phyloP scores from a whole-genome alignment of 2,113 vertebrate genomes.

The Ammospiza caudacuta region DNA sequence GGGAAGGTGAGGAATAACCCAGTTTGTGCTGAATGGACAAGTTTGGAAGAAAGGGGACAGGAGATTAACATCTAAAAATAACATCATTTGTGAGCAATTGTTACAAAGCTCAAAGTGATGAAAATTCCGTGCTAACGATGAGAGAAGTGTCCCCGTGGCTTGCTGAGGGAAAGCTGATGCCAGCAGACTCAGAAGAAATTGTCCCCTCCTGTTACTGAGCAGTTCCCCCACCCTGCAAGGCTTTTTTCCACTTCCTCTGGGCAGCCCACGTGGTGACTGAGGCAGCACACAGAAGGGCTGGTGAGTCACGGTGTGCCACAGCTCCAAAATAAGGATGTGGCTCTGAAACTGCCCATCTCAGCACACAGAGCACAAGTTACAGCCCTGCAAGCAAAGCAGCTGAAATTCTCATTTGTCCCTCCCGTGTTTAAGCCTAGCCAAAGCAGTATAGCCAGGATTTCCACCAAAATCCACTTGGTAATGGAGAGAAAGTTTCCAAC shows the following conservation, averaged over 20 bases:
- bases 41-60: neutral
- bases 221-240: neutral
- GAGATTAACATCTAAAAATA: neutral
- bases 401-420: neutral
- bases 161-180: neutral
- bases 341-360: slow-evolving; percentile 30
- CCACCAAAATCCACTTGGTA: neutral
- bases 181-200: neutral
- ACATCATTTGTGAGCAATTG: neutral
- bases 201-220: neutral
- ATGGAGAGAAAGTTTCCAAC: neutral
- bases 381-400: neutral
- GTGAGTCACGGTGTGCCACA: slow-evolving; percentile 33
- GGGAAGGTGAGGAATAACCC: neutral
- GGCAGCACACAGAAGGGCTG: neutral
- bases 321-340: slow-evolving; percentile 23
- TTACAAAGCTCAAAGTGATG: neutral
- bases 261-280: neutral
- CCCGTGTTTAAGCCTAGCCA: neutral
- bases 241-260: slow-evolving; percentile 7
- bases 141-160: neutral
- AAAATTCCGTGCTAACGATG: neutral
- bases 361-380: neutral
- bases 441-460: neutral
- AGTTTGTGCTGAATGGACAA: neutral